These are phyloP conservation scores for Oithona nana DNA, from an alignment of 2,888 invertebrate species.

Conservation along the genomic window DNA sequence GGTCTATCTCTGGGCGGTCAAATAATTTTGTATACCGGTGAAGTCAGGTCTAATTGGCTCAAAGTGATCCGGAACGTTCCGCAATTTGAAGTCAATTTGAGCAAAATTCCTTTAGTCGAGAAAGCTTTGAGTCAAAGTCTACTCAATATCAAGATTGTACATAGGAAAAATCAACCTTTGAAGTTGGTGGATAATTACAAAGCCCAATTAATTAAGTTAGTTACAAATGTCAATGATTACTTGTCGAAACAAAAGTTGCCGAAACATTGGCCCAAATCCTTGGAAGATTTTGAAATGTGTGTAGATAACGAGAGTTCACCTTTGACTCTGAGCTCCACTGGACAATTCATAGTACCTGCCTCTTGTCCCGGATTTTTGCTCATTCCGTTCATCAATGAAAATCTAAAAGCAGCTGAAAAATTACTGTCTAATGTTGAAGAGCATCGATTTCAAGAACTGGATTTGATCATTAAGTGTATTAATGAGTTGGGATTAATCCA, in stretches of 20 bases:
- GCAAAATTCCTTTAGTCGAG: constrained; percentile 3
- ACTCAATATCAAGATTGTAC: not conserved
- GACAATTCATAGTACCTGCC: constrained; percentile 76
- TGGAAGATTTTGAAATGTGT: constrained; percentile 9
- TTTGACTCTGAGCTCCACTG: constrained; percentile 74
- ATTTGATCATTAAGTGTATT: constrained; percentile 43
- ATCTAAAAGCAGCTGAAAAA: constrained; percentile 50
- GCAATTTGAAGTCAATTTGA: not conserved
- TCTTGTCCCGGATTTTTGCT: constrained; percentile 70
- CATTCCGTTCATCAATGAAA: constrained; percentile 56
- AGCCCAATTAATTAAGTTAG: constrained; percentile 39
- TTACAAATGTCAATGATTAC: constrained; percentile 62
- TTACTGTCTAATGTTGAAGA: constrained; percentile 32
- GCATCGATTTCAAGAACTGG: constrained; percentile 44
- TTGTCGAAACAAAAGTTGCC: constrained; percentile 45
- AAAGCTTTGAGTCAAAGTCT: constrained; percentile 3
- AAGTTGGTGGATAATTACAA: constrained; percentile 2
- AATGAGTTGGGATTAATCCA: constrained; percentile 45
- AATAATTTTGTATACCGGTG: constrained; percentile 72
- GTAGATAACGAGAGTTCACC: constrained; percentile 67
- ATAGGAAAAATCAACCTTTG: constrained; percentile 4
- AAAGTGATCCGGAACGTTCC: constrained; percentile 41
- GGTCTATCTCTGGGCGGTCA: constrained; percentile 78
- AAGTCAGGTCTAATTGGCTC: constrained; percentile 81
- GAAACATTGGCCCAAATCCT: constrained; percentile 41